A percentile compares a stretch with the other conserved stretches of the same genome.
Conservation (phyloP, 2,888 invertebrate species). For the Hydropsyche betteni region DNA sequence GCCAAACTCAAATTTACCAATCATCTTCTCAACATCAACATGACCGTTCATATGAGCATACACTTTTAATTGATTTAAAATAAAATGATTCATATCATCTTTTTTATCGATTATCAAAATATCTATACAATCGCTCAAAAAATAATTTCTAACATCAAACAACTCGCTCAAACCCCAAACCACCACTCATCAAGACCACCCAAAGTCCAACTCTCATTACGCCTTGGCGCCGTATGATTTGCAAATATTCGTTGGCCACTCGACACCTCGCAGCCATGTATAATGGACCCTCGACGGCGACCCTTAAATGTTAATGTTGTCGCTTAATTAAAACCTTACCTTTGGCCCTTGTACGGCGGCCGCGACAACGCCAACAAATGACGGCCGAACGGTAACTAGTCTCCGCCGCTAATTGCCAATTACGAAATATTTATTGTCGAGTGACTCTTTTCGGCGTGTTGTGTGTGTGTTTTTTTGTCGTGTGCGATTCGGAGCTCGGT, state of each 20-base stretch:
- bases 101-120: no score
- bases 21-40: no score
- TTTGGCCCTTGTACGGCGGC: slow-evolving; percentile 26
- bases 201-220: slow-evolving; percentile 15
- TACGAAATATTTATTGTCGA: slow-evolving; percentile 20
- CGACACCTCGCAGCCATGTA: slow-evolving; percentile 7
- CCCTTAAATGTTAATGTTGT: slow-evolving; percentile 38
- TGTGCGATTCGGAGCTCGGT: no score
- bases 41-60: no score
- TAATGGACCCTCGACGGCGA: neutral
- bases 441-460: neutral
- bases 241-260: neutral
- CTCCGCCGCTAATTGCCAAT: slow-evolving; percentile 23
- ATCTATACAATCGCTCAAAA: no score
- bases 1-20: no score
- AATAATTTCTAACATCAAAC: no score
- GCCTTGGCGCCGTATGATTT: slow-evolving; percentile 19
- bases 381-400: neutral
- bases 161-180: no score
- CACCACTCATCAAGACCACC: neutral
- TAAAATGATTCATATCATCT: no score
- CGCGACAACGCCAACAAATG: slow-evolving; percentile 28
- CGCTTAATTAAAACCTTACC: slow-evolving; percentile 47
- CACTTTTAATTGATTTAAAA: no score
- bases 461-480: no score